phyloP scores from a whole-genome alignment of 2,797 vertebrate genomes.

The Benthosema pterotum region DNA sequence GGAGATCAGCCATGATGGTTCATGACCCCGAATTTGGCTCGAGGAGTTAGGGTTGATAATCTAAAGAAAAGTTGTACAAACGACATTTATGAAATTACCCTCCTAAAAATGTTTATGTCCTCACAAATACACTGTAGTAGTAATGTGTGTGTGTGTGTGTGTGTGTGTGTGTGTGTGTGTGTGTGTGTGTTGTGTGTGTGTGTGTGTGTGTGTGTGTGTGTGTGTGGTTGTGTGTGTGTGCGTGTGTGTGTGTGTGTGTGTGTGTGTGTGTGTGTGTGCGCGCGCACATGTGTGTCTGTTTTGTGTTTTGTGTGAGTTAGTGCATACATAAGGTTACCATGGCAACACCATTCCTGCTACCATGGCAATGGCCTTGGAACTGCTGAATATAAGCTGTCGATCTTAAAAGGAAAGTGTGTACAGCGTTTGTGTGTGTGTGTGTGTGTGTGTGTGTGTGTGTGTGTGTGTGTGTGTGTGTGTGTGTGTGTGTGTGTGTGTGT shows the following conservation, averaged over 20 bases:
- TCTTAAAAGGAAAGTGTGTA: slow-evolving; percentile 23
- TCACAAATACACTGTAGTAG: no score
- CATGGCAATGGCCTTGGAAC: slow-evolving; percentile 56
- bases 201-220: no score
- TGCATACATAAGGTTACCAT: slow-evolving; percentile 30
- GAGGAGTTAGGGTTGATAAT: no score
- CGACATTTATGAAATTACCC: no score
- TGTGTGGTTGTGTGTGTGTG: not conserved
- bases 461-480: slow-evolving; percentile 7
- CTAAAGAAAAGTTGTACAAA: no score
- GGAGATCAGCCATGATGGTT: no score
- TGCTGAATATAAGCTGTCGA: slow-evolving; percentile 33
- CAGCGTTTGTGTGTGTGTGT: not conserved
- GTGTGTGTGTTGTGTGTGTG: no score
- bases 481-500: not conserved
- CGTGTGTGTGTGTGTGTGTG: not conserved
- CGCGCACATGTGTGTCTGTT: not conserved
- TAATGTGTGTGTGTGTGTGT: no score
- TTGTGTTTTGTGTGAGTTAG: slow-evolving; percentile 3
- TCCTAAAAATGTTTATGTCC: no score
- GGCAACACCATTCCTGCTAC: slow-evolving; percentile 39
- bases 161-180: no score
- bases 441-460: slow-evolving; percentile 1
- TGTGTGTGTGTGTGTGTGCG: slow-evolving; percentile 2
- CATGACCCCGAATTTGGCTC: no score